phyloP scores from a whole-genome alignment of 2,113 vertebrate species.

The Regulus satrapa region DNA sequence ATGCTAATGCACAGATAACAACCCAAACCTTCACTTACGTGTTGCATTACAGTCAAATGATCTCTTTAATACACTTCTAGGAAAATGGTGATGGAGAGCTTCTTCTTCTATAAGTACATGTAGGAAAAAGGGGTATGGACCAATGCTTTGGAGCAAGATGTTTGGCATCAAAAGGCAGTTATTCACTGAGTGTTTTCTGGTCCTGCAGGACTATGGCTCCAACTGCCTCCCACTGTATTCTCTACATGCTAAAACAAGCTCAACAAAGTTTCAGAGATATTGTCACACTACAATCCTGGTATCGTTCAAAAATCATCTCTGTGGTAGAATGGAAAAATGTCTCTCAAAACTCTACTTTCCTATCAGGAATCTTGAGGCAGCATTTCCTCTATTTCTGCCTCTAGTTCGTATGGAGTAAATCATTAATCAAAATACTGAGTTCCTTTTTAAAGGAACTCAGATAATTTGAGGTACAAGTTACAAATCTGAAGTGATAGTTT shows the following conservation, averaged over 20 bases:
- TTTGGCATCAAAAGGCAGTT: background rate
- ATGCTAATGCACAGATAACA: background rate
- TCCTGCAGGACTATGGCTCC: background rate
- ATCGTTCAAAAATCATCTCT: background rate
- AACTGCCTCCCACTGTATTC: background rate
- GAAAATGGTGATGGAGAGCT: background rate
- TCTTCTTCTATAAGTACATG: background rate
- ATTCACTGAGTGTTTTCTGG: background rate
- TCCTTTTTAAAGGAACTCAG: background rate
- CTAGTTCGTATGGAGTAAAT: background rate
- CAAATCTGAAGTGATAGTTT: background rate
- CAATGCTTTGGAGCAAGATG: background rate
- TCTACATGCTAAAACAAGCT: background rate
- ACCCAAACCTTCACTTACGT: fast-evolving
- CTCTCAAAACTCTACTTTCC: background rate
- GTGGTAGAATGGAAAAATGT: background rate
- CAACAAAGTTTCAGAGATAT: background rate
- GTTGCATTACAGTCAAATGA: background rate
- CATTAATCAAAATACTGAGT: background rate
- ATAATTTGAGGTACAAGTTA: background rate
- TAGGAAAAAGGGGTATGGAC: background rate
- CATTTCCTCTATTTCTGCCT: background rate
- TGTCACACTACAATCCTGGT: background rate
- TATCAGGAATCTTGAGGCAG: background rate
- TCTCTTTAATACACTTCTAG: background rate